Conservation (phyloP, 2,113 vertebrate genomes). For the Dipodomys spectabilis region DNA sequence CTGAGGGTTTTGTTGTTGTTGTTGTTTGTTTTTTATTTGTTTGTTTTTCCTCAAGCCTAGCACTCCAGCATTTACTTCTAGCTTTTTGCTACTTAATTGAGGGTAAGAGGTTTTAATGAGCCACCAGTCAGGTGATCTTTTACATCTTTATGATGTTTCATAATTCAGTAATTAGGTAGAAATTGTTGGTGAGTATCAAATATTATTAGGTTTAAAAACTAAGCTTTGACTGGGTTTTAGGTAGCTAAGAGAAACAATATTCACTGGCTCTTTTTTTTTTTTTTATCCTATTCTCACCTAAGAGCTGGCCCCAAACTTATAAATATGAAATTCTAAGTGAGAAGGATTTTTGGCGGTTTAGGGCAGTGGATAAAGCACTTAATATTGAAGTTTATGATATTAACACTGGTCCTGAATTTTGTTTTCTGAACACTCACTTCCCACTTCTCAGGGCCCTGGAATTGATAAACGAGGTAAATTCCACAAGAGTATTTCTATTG, state of each 20-base stretch:
- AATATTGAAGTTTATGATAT: not conserved
- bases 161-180: slow-evolving; percentile 28
- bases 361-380: not conserved
- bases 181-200: slow-evolving; percentile 39
- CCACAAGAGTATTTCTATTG: too few relatives aligned
- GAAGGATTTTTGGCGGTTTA: not conserved
- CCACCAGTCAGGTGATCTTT: not conserved
- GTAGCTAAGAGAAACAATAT: not conserved
- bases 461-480: not conserved
- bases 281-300: not conserved
- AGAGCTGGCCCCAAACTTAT: not conserved
- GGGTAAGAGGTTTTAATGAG: too few relatives aligned
- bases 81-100: too few relatives aligned
- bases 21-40: too few relatives aligned
- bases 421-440: not conserved
- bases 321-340: not conserved
- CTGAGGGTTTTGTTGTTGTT: too few relatives aligned
- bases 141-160: not conserved
- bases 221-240: slow-evolving; percentile 32
- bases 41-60: too few relatives aligned
- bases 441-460: not conserved
- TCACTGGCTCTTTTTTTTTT: not conserved
- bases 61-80: too few relatives aligned
- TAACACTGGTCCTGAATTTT: not conserved
- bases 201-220: slow-evolving; percentile 24